These are phyloP conservation scores for Neuroterus valhalla DNA, from an alignment of 1,140 invertebrate genomes.

Conservation along the genomic window DNA sequence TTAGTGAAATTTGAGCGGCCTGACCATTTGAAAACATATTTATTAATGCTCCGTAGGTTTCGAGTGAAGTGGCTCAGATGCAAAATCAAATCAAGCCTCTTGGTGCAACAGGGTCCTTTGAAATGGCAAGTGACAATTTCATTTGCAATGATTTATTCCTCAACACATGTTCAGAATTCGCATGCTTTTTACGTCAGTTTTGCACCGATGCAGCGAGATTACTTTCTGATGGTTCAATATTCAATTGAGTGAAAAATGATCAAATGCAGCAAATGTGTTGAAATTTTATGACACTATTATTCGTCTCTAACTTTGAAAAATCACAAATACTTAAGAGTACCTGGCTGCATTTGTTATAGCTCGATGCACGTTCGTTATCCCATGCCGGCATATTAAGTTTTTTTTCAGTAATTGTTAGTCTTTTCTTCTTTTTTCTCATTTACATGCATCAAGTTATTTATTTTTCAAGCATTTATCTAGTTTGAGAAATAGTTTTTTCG, in stretches of 20 bases:
- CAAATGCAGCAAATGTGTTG: no score
- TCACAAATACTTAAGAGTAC: conserved; percentile 31
- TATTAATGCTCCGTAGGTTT: conserved; percentile 68
- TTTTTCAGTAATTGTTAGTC: conserved; percentile 53
- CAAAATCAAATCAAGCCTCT: conserved; percentile 72
- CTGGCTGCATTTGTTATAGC: conserved; percentile 61
- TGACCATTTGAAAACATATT: conserved; percentile 46
- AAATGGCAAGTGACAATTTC: conserved; percentile 71
- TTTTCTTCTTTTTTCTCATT: conserved; percentile 47
- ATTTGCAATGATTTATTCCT: neutral
- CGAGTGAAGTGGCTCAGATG: conserved; percentile 73
- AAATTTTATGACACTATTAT: no score
- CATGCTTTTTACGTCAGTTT: conserved; percentile 7
- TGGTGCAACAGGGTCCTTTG: conserved; percentile 70
- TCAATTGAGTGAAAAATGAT: neutral
- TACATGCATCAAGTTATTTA: conserved; percentile 40
- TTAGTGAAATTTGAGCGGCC: neutral
- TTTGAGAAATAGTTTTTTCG: conserved; percentile 34
- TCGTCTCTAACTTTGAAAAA: neutral
- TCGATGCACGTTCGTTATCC: conserved; percentile 67
- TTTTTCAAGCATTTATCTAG: conserved; percentile 35
- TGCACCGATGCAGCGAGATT: conserved; percentile 13
- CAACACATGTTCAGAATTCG: neutral
- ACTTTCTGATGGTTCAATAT: neutral
- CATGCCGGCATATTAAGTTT: conserved; percentile 75